phyloP scores from a whole-genome alignment of 2,888 invertebrate species.

The Thalpophila matura region DNA sequence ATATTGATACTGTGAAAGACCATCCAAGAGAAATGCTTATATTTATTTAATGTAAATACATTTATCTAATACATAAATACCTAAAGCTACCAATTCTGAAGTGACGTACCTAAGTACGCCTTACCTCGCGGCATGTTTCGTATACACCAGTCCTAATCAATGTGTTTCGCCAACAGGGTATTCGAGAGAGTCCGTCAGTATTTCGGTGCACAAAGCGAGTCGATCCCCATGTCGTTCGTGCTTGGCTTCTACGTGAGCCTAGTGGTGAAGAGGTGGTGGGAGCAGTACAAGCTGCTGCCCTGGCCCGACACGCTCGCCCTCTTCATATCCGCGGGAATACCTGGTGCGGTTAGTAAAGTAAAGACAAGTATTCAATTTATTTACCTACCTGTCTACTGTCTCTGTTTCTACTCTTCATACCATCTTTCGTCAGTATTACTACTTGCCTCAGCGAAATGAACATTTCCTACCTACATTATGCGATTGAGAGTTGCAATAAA shows the following conservation, averaged over 20 bases:
- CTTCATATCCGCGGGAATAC: constrained; percentile 97
- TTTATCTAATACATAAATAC: too few relatives aligned
- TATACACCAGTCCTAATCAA: background rate
- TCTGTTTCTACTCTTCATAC: constrained; percentile 30
- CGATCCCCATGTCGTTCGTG: constrained; percentile 98
- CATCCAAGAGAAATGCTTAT: too few relatives aligned
- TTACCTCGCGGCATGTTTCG: background rate
- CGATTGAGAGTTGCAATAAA: constrained; percentile 54
- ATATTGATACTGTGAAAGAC: too few relatives aligned
- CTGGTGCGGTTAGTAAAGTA: constrained; percentile 95
- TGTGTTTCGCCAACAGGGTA: constrained; percentile 91
- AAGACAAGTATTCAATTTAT: constrained; percentile 72
- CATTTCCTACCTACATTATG: constrained; percentile 33
- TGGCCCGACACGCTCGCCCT: constrained; percentile 98
- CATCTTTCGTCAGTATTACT: constrained; percentile 9
- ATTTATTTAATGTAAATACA: too few relatives aligned
- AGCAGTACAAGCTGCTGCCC: constrained; percentile 97
- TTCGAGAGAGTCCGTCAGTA: constrained; percentile 97
- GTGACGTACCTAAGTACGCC: background rate
- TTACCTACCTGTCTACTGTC: constrained; percentile 29
- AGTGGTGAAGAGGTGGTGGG: constrained; percentile 98
- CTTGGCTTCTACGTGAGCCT: constrained; percentile 98
- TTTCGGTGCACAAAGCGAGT: constrained; percentile 96
- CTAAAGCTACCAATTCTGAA: too few relatives aligned
- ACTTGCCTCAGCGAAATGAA: constrained; percentile 52